phyloP scores from a whole-genome alignment of 2,888 invertebrate species.

The Flexamia atlantica region DNA sequence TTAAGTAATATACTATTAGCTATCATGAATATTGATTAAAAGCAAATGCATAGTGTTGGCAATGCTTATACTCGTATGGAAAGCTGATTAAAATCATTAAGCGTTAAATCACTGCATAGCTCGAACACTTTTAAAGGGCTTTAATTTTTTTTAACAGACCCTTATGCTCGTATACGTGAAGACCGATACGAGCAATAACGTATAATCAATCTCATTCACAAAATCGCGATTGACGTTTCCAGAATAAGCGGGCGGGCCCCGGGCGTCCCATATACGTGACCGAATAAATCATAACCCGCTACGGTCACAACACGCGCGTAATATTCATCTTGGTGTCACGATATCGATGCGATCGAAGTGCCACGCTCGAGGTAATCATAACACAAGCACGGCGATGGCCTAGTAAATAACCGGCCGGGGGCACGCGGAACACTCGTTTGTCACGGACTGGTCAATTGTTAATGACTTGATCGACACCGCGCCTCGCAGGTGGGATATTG shows the following conservation, averaged over 20 bases:
- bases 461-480: background rate
- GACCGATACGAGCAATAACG: no score
- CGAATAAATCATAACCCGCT: background rate
- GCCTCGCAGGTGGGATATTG: background rate
- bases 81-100: no score
- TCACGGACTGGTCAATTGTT: constrained; percentile 2
- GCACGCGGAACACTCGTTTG: background rate
- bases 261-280: background rate
- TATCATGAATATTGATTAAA: no score
- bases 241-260: background rate
- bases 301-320: background rate
- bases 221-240: background rate
- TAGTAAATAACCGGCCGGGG: constrained; percentile 18
- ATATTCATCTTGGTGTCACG: background rate
- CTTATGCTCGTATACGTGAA: no score
- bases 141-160: no score
- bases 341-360: constrained; percentile 2
- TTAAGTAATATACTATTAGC: no score
- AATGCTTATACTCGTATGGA: no score
- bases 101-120: no score
- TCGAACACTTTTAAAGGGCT: no score
- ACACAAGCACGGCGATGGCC: constrained; percentile 32
- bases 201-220: no score
- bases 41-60: no score
- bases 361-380: constrained; percentile 33